Evolutionary conservation across 2,113 vertebrate species (phyloP).

Genomic region (Equus quagga): DNA sequence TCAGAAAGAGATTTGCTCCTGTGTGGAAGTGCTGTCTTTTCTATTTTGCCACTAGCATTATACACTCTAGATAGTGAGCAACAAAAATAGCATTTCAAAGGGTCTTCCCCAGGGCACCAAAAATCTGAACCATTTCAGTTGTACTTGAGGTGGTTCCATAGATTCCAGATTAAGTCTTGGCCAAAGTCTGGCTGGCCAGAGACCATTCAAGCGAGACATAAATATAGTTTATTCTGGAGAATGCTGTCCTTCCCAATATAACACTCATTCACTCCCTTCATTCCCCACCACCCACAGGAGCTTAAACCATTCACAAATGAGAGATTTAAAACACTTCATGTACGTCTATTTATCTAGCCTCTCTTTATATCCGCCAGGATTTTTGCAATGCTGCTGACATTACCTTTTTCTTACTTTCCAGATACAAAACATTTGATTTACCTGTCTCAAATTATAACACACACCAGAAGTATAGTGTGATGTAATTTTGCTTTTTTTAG

Average conservation of each 20-base stretch:
- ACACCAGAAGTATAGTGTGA: not conserved
- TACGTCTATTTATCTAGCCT: not conserved
- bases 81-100: not conserved
- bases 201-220: not conserved
- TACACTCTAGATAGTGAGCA: not conserved
- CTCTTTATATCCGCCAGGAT: not conserved
- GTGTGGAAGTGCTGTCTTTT: accelerated
- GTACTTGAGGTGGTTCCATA: not conserved
- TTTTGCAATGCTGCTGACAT: not conserved
- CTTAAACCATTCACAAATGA: not conserved
- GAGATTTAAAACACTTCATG: not conserved
- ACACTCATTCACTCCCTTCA: accelerated
- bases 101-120: not conserved
- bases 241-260: accelerated
- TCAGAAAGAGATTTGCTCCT: not conserved
- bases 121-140: not conserved
- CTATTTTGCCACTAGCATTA: not conserved
- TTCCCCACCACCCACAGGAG: not conserved
- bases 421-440: not conserved
- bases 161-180: not conserved
- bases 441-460: not conserved
- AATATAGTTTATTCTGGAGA: not conserved
- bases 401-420: not conserved
- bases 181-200: not conserved
- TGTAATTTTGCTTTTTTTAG: not conserved